These are phyloP conservation scores for Mythimna lalbum DNA, from an alignment of 2,888 invertebrate species.

Conservation along the genomic window DNA sequence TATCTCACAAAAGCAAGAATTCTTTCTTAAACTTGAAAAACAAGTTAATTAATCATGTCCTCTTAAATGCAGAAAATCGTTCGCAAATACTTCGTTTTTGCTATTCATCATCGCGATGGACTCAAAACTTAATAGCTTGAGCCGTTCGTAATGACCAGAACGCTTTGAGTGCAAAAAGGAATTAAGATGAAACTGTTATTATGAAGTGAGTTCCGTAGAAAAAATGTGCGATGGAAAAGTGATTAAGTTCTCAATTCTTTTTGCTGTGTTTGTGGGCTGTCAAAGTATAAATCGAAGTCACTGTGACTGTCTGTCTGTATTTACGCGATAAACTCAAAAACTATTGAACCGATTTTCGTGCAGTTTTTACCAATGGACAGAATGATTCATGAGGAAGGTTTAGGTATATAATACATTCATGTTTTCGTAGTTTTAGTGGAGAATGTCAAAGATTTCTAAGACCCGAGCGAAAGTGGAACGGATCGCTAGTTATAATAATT, in stretches of 20 bases:
- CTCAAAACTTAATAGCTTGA: conserved; percentile 54
- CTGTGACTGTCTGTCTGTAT: too few species aligned
- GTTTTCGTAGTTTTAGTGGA: too few species aligned
- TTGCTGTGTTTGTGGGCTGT: background rate
- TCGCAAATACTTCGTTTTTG: conserved; percentile 48
- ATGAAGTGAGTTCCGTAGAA: conserved; percentile 14
- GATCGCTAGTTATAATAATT: too few species aligned
- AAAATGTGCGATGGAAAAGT: background rate
- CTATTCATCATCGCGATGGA: conserved; percentile 50
- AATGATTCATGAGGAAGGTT: too few species aligned
- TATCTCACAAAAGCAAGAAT: conserved; percentile 16
- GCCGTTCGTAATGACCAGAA: conserved; percentile 34
- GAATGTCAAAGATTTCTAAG: too few species aligned
- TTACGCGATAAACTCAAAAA: too few species aligned
- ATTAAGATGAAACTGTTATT: conserved; percentile 24
- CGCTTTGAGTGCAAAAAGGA: conserved; percentile 36
- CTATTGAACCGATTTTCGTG: too few species aligned
- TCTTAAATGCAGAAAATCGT: conserved; percentile 49
- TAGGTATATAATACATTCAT: too few species aligned
- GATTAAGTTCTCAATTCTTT: background rate
- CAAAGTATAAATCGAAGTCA: background rate
- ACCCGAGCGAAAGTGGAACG: too few species aligned
- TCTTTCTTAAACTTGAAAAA: conserved; percentile 43
- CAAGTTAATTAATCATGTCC: conserved; percentile 58
- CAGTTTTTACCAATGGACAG: too few species aligned